Conservation (phyloP, 2,797 vertebrate genomes). For the Salarias fasciatus region DNA sequence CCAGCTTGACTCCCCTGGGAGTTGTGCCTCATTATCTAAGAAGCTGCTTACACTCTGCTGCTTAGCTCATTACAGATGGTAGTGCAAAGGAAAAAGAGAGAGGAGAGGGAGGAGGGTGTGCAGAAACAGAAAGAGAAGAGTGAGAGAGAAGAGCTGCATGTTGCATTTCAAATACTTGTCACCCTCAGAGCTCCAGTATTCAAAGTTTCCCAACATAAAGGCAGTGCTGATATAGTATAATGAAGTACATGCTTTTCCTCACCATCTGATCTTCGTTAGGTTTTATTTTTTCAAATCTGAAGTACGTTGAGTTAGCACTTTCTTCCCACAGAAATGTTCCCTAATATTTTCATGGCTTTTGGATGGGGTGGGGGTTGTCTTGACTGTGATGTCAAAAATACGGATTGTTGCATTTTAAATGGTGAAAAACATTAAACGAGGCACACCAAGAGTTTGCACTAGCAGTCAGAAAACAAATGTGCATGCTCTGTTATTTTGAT, state of each 20-base stretch:
- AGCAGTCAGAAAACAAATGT: too few relatives aligned
- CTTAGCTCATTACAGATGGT: slow-evolving; percentile 79
- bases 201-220: slow-evolving; percentile 46
- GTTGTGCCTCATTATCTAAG: slow-evolving; percentile 79
- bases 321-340: too few relatives aligned
- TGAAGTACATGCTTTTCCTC: slow-evolving; percentile 34
- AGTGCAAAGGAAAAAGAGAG: slow-evolving; percentile 14
- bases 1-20: slow-evolving; percentile 65
- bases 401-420: too few relatives aligned
- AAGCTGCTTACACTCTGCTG: slow-evolving; percentile 76
- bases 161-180: slow-evolving; percentile 17
- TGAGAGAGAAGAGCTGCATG: slow-evolving; percentile 7
- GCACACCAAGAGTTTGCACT: too few relatives aligned
- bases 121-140: background rate
- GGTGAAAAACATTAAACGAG: too few relatives aligned
- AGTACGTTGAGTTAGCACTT: background rate
- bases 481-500: too few relatives aligned
- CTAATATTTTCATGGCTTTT: too few relatives aligned
- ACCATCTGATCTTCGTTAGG: background rate
- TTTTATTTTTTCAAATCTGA: slow-evolving; percentile 11
- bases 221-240: slow-evolving; percentile 59
- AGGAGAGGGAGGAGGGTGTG: background rate
- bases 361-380: too few relatives aligned
- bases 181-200: slow-evolving; percentile 20
- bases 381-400: too few relatives aligned